Evolutionary conservation across 2,113 vertebrate species (phyloP).

Genomic region (Arothron firmamentum): DNA sequence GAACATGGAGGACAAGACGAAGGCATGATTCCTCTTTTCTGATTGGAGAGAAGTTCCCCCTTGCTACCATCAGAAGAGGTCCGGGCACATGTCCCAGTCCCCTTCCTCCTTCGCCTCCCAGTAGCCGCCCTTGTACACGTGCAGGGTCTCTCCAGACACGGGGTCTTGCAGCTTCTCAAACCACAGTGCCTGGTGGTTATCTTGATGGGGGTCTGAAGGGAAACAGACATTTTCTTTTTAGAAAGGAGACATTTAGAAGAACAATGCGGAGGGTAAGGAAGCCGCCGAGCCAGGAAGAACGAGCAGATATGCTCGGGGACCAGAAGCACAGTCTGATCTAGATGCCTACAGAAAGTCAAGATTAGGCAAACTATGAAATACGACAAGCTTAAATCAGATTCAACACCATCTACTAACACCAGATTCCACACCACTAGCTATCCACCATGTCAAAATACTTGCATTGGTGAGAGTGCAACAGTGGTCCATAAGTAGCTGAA

Average conservation of each 20-base stretch:
- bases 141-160: conserved; percentile 81
- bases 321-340: no score
- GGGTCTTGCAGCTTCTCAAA: conserved; percentile 86
- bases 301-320: not conserved
- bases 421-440: not conserved
- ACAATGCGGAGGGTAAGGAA: not conserved
- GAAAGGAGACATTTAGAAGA: not conserved
- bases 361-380: not conserved
- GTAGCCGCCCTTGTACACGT: conserved; percentile 92
- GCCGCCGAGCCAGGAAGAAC: conserved; percentile 7
- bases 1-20: not conserved
- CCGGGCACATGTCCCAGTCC: conserved; percentile 83
- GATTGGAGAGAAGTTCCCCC: not conserved
- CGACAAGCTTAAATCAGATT: not conserved
- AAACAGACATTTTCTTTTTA: not conserved
- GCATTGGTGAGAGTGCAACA: conserved; percentile 47
- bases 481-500: conserved; percentile 49
- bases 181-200: conserved; percentile 88
- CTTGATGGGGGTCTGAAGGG: conserved; percentile 74
- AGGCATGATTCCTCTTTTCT: conserved; percentile 4
- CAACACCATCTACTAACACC: not conserved
- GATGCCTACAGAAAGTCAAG: no score
- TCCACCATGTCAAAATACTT: conserved; percentile 59
- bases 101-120: conserved; percentile 89
- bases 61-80: conserved; percentile 80